These are phyloP conservation scores for Chrysodeixis includens DNA, from an alignment of 2,888 invertebrate species.

Conservation along the genomic window DNA sequence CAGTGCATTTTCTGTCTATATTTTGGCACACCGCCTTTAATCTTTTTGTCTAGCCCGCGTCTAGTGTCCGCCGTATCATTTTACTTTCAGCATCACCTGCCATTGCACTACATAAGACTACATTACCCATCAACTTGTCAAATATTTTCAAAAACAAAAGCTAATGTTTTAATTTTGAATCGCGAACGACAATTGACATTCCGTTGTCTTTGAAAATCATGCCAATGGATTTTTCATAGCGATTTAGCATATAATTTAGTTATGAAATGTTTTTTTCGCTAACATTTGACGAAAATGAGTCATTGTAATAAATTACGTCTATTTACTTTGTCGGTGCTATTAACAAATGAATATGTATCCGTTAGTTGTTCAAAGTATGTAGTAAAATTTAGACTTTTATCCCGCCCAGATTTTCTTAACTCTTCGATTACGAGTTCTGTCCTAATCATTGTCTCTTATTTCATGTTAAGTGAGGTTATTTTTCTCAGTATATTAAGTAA, in stretches of 20 bases:
- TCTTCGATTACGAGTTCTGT: neutral
- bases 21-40: conserved; percentile 59
- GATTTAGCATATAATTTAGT: conserved; percentile 2
- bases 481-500: too few relatives aligned
- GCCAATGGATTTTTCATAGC: conserved; percentile 29
- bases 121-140: conserved; percentile 37
- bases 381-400: neutral
- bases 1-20: conserved; percentile 23
- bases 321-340: neutral
- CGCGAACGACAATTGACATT: conserved; percentile 25
- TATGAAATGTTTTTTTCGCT: neutral
- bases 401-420: neutral
- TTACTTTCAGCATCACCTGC: conserved; percentile 44
- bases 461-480: too few relatives aligned
- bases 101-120: conserved; percentile 18
- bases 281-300: conserved; percentile 1
- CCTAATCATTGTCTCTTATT: too few relatives aligned
- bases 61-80: conserved; percentile 49
- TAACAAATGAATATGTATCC: neutral
- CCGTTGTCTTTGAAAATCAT: conserved; percentile 30
- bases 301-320: neutral
- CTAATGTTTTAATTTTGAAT: conserved; percentile 30
- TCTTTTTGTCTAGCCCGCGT: conserved; percentile 67
- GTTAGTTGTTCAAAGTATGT: neutral
- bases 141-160: conserved; percentile 37